phyloP scores from a whole-genome alignment of 2,888 invertebrate species.

The Operophtera brumata region DNA sequence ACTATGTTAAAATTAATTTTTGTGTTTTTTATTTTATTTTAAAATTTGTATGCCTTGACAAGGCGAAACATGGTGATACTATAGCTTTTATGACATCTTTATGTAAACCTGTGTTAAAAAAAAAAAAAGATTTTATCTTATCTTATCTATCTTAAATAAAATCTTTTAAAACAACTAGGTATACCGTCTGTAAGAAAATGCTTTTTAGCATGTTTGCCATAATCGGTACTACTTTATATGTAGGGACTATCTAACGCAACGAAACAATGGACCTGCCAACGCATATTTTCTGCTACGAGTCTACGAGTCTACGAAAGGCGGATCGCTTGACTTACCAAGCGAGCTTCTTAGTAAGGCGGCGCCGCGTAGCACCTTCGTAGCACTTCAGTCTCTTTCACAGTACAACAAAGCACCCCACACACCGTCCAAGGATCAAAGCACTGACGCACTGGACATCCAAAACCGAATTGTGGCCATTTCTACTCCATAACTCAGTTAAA shows the following conservation, averaged over 20 bases:
- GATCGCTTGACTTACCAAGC: constrained; percentile 54
- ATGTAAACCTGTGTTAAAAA: no score
- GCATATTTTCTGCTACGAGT: constrained; percentile 2
- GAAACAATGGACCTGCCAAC: background rate
- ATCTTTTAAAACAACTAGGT: no score
- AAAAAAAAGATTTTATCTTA: no score
- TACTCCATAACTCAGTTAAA: constrained; percentile 78
- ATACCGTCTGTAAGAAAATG: no score
- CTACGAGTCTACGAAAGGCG: constrained; percentile 25
- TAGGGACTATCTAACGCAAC: background rate
- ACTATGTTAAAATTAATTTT: no score
- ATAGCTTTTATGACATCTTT: no score
- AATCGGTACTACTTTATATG: no score
- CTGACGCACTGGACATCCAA: constrained; percentile 64
- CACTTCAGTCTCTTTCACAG: constrained; percentile 50
- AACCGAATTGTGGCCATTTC: constrained; percentile 75
- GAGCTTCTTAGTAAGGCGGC: constrained; percentile 52
- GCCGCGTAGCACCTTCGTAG: constrained; percentile 64
- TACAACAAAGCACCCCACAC: constrained; percentile 48
- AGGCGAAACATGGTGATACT: no score
- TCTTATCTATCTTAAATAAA: no score
- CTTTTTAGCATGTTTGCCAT: no score
- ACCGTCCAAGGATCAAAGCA: constrained; percentile 42
- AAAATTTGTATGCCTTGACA: no score
- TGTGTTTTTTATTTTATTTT: no score